phyloP scores from a whole-genome alignment of 2,113 vertebrate genomes.

The Sprattus sprattus region DNA sequence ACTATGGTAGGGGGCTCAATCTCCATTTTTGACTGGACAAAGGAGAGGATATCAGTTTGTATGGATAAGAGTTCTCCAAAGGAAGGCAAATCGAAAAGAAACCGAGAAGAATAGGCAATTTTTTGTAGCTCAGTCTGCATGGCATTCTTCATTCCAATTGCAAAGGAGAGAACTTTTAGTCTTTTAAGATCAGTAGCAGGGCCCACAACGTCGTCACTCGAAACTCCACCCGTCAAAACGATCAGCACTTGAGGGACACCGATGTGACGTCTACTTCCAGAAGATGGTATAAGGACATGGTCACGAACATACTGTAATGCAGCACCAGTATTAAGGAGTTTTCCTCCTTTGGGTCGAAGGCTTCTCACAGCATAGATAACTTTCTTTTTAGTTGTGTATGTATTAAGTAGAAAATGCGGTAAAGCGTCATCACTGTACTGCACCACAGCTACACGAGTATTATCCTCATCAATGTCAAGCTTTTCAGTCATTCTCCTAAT shows the following conservation, averaged over 20 bases:
- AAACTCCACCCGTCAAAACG: slow-evolving; percentile 80
- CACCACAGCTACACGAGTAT: slow-evolving; percentile 64
- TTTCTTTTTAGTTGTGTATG: slow-evolving; percentile 73
- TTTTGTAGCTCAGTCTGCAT: slow-evolving; percentile 76
- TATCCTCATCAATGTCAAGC: slow-evolving; percentile 60
- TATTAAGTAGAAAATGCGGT: slow-evolving; percentile 64
- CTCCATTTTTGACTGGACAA: slow-evolving; percentile 61
- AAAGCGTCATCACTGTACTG: slow-evolving; percentile 65
- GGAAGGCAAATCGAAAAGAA: slow-evolving; percentile 75
- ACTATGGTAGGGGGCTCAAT: slow-evolving; percentile 56
- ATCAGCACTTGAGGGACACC: slow-evolving; percentile 84
- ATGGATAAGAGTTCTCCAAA: slow-evolving; percentile 78
- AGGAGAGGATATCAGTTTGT: slow-evolving; percentile 69
- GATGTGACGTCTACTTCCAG: slow-evolving; percentile 82
- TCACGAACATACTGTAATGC: slow-evolving; percentile 78
- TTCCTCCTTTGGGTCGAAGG: slow-evolving; percentile 83
- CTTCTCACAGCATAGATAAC: slow-evolving; percentile 78
- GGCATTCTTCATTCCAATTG: slow-evolving; percentile 80
- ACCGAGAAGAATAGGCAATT: slow-evolving; percentile 79
- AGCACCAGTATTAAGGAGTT: slow-evolving; percentile 77
- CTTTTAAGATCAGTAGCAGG: slow-evolving; percentile 71
- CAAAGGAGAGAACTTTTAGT: slow-evolving; percentile 74
- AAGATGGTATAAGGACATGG: slow-evolving; percentile 74
- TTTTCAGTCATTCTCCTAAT: slow-evolving; percentile 66
- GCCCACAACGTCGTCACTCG: slow-evolving; percentile 71